Base-by-base conservation (phyloP, 2,797 vertebrate genomes). In the Adrianichthys oophorus region DNA sequence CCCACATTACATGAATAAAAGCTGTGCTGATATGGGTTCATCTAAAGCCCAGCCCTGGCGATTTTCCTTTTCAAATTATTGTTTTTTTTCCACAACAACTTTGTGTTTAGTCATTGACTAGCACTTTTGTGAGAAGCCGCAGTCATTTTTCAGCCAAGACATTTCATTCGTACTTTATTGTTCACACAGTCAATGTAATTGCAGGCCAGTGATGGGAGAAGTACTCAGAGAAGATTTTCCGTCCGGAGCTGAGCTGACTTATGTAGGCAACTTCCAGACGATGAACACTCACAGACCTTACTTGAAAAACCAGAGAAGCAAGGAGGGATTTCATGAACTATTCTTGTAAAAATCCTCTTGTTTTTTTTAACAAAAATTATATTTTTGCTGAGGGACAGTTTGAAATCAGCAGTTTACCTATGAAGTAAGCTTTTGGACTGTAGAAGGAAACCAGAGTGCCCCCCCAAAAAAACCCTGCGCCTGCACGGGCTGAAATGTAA, bases 131-230 rank as follows among this genome's bases (percentile, higher is more conserved):
- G 48, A 60, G 64, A 73, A 53, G 52, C 67, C 26, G 4, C 66
- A 63, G 32, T 46, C 50, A 79, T 82, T 77, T 70, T 61, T 76
- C 64, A 76, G 69, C 41, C 15, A 37, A 72, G 54, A 56, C 71
- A 51, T 70, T 64, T 79, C 60, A 74, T 78, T 67, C 68, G 55
- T 48, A 59, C 66, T 57, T 48, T 60, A 52, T 56, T 73, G 68
- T 62, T 78, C 48, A 53, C 15, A 13, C 65, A 58, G 49, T 62
- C 56, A n/a, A 19, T 55, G 58, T 58, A 57, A 72, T 60, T 63
- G 54, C 71, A 71, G 66, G 56, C 56, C 40, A 15, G 15, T 46
- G 44, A 29, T 19, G 26, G 14, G 13, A 43, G 7, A 54, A 52
- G 42, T 48, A 19, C 29, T 47, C 53, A 24, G 15, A 42, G 49